Percentiles rank a stretch among this genome's conserved stretches.
Conservation (phyloP, 2,888 invertebrate species). For the Drosophila lutescens region DNA sequence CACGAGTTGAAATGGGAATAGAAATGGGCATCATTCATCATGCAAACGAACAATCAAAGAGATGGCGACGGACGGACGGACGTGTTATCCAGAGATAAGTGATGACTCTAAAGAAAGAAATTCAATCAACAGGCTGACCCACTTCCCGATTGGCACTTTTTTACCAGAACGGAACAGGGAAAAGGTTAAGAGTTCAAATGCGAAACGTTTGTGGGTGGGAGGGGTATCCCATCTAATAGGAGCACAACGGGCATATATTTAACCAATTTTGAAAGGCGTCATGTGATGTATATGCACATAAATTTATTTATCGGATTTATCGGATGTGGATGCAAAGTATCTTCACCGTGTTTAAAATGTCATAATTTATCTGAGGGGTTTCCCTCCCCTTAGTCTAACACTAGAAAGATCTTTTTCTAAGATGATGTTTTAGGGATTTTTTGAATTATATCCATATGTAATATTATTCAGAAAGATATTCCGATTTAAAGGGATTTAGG, state of each 20-base stretch:
- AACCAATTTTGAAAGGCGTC: conserved; percentile 14
- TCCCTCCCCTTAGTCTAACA: too few relatives aligned
- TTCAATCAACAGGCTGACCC: conserved; percentile 70
- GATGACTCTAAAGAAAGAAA: conserved; percentile 54
- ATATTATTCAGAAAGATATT: too few relatives aligned
- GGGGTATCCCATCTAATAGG: not conserved
- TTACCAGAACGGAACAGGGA: not conserved
- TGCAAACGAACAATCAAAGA: conserved; percentile 50
- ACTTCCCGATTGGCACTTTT: conserved; percentile 42
- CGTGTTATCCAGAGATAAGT: conserved; percentile 49
- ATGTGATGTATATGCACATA: conserved; percentile 11
- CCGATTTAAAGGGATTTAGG: too few relatives aligned
- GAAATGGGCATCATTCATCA: conserved; percentile 17
- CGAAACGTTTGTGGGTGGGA: conserved; percentile 40
- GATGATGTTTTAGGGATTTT: too few relatives aligned
- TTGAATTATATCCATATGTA: too few relatives aligned
- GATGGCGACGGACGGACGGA: conserved; percentile 52
- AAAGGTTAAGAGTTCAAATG: conserved; percentile 69
- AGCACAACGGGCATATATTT: conserved; percentile 11
- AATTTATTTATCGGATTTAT: not conserved
- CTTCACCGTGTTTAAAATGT: conserved; percentile 8
- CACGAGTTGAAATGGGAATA: not conserved
- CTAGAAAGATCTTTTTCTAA: too few relatives aligned
- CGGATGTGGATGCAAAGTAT: conserved; percentile 1
- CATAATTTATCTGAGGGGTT: conserved; percentile 1